Conservation (phyloP, 1,140 invertebrate genomes). For the Lysiphlebus fabarum region DNA sequence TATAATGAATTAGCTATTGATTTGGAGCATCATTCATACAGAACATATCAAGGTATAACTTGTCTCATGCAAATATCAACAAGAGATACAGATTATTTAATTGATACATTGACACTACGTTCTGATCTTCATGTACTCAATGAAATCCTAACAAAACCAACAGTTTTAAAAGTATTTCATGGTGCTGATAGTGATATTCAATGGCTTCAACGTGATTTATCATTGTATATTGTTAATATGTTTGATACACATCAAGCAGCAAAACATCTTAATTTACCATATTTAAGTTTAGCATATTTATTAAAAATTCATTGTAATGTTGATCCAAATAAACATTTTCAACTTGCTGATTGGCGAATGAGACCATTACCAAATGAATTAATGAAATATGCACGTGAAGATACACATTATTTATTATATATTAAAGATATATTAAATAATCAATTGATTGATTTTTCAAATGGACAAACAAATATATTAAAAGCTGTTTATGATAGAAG, state of each 20-base stretch:
- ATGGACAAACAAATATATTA: conserved; percentile 69
- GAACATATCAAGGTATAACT: conserved; percentile 81
- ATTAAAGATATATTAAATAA: conserved; percentile 83
- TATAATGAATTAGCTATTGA: conserved; percentile 80
- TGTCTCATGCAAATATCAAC: conserved; percentile 96
- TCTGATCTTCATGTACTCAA: conserved; percentile 83
- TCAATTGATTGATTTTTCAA: conserved; percentile 70
- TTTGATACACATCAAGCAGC: conserved; percentile 94
- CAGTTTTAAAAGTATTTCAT: conserved; percentile 93
- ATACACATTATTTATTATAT: conserved; percentile 94
- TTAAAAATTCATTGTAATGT: conserved; percentile 78
- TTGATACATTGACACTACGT: conserved; percentile 83
- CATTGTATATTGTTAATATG: conserved; percentile 93
- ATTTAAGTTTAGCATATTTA: conserved; percentile 76
- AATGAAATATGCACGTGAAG: conserved; percentile 84
- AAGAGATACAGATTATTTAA: conserved; percentile 78
- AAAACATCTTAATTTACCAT: conserved; percentile 68
- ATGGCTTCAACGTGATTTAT: conserved; percentile 95
- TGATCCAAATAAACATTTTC: conserved; percentile 83
- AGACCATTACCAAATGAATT: conserved; percentile 83
- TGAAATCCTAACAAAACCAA: conserved; percentile 87
- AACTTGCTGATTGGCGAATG: conserved; percentile 95
- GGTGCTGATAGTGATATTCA: conserved; percentile 85
- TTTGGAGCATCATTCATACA: conserved; percentile 85
- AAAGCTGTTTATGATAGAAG: conserved; percentile 69